Base-by-base conservation (phyloP, 2,888 invertebrate genomes). In the Dolichopus griseipennis region DNA sequence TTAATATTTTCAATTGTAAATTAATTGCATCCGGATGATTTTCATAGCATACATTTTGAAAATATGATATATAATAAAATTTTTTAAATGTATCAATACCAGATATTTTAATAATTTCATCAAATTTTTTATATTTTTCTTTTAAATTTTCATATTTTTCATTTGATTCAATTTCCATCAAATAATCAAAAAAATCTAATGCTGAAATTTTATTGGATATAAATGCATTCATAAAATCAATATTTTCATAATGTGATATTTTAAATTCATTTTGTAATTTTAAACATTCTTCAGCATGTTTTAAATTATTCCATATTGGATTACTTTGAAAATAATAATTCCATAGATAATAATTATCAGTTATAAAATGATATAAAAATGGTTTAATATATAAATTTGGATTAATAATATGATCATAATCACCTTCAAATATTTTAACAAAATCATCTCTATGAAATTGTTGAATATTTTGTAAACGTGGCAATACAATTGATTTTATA, bases 241-340 rank as follows among this genome's bases (percentile, higher is more conserved):
- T 52, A 52, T 52, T 52, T n/a, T 52, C 18, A 52, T 52, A 52
- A 52, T 52, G 52, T 52, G 52, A 52, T 18, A 18, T 18, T 12
- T 52, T 9, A 52, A 18, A 52, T 52, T 52, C 52, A 52, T 52
- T 52, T 52, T 52, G 52, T 52, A 52, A 52, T 52, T 52, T 52
- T 52, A 52, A 52, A 52, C 52, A 52, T 18, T 52, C 52, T 52
- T 52, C 52, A 52, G 52, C 52, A 52, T 52, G 6, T 52, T 52
- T 52, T 52, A 52, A 52, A 52, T 52, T 52, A 18, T 52, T 12
- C 52, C 52, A 52, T 15, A 52, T n/a, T 15, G 52, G 52, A 52
- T 52, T 52, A 52, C 52, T 52, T 52, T 52, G 52, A 52, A 52
- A 52, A 52, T 52, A 52, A 52, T 52, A 52, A 52, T 52, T 52